A percentile compares a stretch with the other conserved stretches of the same genome.
phyloP scores from a whole-genome alignment of 2,888 invertebrate species.

The Odontothrips loti region DNA sequence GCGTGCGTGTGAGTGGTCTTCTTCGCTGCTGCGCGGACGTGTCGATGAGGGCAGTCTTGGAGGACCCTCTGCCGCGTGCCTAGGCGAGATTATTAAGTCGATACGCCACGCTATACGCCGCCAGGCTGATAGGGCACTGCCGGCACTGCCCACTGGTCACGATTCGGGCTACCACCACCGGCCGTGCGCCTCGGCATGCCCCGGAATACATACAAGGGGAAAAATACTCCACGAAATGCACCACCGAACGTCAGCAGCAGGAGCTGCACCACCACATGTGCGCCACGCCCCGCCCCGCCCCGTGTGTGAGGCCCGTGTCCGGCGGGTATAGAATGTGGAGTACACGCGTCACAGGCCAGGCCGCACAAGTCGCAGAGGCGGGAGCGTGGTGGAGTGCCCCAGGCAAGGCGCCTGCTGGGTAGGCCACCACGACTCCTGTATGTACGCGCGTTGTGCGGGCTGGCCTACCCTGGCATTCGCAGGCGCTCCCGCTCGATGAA shows the following conservation, averaged over 20 bases:
- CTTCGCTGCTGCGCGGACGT: background rate
- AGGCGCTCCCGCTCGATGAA: too few relatives aligned
- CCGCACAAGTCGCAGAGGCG: too few relatives aligned
- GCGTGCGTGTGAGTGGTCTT: too few relatives aligned
- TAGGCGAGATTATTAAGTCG: background rate
- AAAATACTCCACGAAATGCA: background rate
- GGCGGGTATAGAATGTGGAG: too few relatives aligned
- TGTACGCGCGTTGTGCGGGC: too few relatives aligned
- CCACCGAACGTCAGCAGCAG: background rate
- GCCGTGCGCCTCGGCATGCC: background rate
- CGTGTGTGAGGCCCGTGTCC: background rate
- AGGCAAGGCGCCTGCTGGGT: too few relatives aligned
- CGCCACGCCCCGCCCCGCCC: background rate
- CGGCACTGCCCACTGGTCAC: slow-evolving; percentile 20
- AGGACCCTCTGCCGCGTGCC: background rate
- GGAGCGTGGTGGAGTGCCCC: too few relatives aligned
- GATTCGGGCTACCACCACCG: background rate
- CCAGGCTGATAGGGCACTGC: background rate
- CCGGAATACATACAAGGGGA: too few relatives aligned
- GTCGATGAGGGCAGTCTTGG: background rate
- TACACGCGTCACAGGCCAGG: too few relatives aligned
- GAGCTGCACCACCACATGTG: background rate
- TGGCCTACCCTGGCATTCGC: too few relatives aligned
- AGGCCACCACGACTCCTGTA: too few relatives aligned
- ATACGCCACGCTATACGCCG: background rate